Base-by-base conservation (phyloP, 2,888 invertebrate species). In the Melanostoma scalare region DNA sequence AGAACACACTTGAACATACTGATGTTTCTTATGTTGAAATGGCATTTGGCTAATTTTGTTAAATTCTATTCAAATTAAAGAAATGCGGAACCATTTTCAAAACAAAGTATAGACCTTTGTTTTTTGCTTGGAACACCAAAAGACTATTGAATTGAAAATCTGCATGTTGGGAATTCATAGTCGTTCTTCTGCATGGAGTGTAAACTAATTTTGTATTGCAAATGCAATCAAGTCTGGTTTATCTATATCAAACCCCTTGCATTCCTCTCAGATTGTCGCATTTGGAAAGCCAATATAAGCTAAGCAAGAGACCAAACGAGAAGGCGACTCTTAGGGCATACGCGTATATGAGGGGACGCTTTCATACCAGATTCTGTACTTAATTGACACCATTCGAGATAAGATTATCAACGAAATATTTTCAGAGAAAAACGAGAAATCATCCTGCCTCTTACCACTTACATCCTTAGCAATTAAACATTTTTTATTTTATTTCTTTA, bases 301-400 rank as follows among this genome's bases (percentile, higher is more conserved):
- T 33, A 5, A 60, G 10, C 31, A 55, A 56, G 68, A 56, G 56
- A 8, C 73, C 55, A 61, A 74, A 69, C 53, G 55, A 73, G 60
- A 61, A 61, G 61, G 42, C 68, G 38, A 68, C 74, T 71, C 80
- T 82, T 79, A 71, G 81, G 80, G 71, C 79, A 78, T 44, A 84
- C 38, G 48, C 38, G n/a, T 50, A 50, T 63, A 63, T 63, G 48
- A 86, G 85, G 86, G 86, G 86, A 85, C 80, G 85, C 80, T 86
- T 86, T 85, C 81, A 82, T 85, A 86, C 79, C 71, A 86, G 86
- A 85, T 86, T 86, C 85, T 86, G 84, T 76, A 85, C 79, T 86
- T 86, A 86, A 86, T 86, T 86, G 86, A 86, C 86, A 86, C 79
- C 86, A 80, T 86, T 86, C 85, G 84, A 86, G 86, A 86, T 86